These are phyloP conservation scores for Caerostris darwini DNA, from an alignment of 1,140 invertebrate species.

Conservation along the genomic window DNA sequence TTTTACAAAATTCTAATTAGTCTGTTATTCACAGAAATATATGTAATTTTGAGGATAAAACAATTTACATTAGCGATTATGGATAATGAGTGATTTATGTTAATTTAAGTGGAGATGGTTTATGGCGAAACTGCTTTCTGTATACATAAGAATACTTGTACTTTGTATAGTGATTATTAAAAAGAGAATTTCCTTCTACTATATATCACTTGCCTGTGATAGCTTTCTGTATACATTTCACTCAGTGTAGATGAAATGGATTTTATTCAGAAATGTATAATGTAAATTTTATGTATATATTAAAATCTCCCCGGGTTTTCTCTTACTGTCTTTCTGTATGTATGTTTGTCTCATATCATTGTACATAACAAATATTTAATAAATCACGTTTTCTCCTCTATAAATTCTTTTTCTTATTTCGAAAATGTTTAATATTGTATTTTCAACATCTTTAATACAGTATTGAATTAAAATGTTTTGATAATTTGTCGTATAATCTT, in stretches of 20 bases:
- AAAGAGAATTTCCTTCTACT: slow-evolving; percentile 40
- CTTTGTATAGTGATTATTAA: background rate
- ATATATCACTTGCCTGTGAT: slow-evolving; percentile 77
- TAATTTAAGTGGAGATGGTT: background rate
- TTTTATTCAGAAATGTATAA: slow-evolving; percentile 56
- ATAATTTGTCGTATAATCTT: too few relatives aligned
- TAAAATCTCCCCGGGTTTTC: slow-evolving; percentile 34
- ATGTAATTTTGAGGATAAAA: too few relatives aligned
- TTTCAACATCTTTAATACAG: too few relatives aligned
- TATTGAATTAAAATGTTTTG: too few relatives aligned
- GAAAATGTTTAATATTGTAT: background rate
- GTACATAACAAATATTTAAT: slow-evolving; percentile 77
- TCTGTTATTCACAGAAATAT: too few relatives aligned
- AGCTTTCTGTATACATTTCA: slow-evolving; percentile 75
- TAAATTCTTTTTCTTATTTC: slow-evolving; percentile 28
- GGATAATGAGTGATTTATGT: too few relatives aligned
- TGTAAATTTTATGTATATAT: slow-evolving; percentile 58
- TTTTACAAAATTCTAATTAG: too few relatives aligned
- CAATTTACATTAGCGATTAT: too few relatives aligned
- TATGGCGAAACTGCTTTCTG: background rate
- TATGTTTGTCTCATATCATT: slow-evolving; percentile 68
- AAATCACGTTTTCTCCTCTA: slow-evolving; percentile 70
- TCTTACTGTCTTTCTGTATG: slow-evolving; percentile 59
- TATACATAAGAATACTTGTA: background rate
- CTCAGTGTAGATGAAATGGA: slow-evolving; percentile 51